phyloP scores from a whole-genome alignment of 64 coral and sea anemone genomes.

The Montipora sp. region DNA sequence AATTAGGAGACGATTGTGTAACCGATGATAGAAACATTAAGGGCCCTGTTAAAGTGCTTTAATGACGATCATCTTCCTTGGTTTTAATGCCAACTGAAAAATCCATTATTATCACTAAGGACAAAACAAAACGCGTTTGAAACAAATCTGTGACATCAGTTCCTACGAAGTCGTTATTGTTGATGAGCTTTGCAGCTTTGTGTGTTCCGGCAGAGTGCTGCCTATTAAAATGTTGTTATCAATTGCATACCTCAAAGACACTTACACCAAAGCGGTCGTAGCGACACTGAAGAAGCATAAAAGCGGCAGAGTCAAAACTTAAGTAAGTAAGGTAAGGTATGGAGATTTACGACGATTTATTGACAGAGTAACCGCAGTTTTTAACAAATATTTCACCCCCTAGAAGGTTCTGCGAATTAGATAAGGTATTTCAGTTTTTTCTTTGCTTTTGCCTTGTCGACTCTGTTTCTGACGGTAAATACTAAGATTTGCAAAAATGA shows the following conservation, averaged over 20 bases:
- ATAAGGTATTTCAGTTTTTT: too few relatives aligned
- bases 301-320: too few relatives aligned
- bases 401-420: too few relatives aligned
- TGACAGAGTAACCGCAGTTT: too few relatives aligned
- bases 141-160: background rate
- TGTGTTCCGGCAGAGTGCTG: background rate
- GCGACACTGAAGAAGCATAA: background rate
- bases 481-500: too few relatives aligned
- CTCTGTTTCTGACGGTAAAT: too few relatives aligned
- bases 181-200: conserved; percentile 4
- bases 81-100: background rate
- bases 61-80: background rate
- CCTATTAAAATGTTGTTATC: background rate
- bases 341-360: too few relatives aligned
- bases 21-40: background rate
- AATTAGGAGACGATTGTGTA: background rate
- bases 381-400: too few relatives aligned
- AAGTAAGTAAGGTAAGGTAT: too few relatives aligned
- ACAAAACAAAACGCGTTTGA: background rate
- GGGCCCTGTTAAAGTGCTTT: background rate
- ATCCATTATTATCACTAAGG: background rate
- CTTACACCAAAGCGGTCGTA: background rate
- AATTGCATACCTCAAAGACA: background rate
- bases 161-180: background rate
- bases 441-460: too few relatives aligned